Evolutionary conservation across 2,113 vertebrate genomes (phyloP), one percentile per base, ranked within the genome.

Genomic region (Coryphaenoides rupestris): DNA sequence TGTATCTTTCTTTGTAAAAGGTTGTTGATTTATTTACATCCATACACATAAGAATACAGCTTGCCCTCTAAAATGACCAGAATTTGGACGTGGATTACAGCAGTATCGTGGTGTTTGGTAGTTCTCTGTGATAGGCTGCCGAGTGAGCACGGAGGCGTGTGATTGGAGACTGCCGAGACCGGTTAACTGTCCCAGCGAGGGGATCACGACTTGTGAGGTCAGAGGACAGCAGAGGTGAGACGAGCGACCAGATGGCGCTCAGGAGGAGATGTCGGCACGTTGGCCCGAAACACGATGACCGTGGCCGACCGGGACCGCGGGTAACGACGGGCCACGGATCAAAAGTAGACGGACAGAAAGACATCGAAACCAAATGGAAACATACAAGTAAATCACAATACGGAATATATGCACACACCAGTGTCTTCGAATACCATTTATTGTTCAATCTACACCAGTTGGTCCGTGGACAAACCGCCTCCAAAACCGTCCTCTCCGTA

Each of bases 361-460:
- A 58, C 23, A 7, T 16, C 22, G 19, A 33, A 28, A 52, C 47
- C 5, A 10, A 21, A 17, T 24, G 3, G 19, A 3, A 26, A 26
- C 7, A 40, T 40, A 12, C 33, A 40, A 40, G 13, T 40, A 13
- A 5, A 5, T 22, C 61, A 23, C 26, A 24, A 15, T 59, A 0
- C 17, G 21, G 33, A 15, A 58, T 5, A 82, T 19, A 75, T 40
- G 52, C 58, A 72, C 52, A 62, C 66, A 65, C 28, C 59, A 81
- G 21, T 62, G 72, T 78, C 75, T 87, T 82, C 76, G 81, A 85
- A 88, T 82, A 82, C 76, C 70, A 78, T 92, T 92, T 92, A 91
- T 91, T 91, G 81, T 89, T 91, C 84, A 86, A 78, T 84, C 78
- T 87, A 88, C 87, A 88, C 76, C 84, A 80, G 84, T 83, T 80